A percentile compares a stretch with the other conserved stretches of the same genome.
phyloP scores from a whole-genome alignment of 2,888 invertebrate species.

The Acleris cristana region DNA sequence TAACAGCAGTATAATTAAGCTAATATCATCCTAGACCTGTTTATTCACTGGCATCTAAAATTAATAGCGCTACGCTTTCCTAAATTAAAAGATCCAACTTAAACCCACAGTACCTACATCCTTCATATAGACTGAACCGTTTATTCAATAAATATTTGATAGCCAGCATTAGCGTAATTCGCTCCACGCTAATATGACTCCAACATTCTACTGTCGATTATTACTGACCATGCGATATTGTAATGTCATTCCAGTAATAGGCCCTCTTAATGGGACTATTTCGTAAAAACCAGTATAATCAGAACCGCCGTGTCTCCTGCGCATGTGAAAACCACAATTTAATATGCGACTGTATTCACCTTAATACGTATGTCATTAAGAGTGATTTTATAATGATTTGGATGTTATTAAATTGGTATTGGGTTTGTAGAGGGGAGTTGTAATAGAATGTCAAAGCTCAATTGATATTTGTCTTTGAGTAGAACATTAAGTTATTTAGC shows the following conservation, averaged over 20 bases:
- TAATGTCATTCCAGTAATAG: constrained; percentile 74
- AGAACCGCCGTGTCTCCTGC: constrained; percentile 50
- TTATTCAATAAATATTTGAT: constrained; percentile 33
- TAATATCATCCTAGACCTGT: too few species aligned
- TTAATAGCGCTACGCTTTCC: too few species aligned
- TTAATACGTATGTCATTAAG: neutral
- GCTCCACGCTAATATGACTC: constrained; percentile 28
- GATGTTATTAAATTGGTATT: constrained; percentile 36
- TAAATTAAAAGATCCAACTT: too few species aligned
- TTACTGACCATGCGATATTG: constrained; percentile 39
- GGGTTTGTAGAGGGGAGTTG: constrained; percentile 45
- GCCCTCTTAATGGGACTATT: constrained; percentile 65
- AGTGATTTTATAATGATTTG: constrained; percentile 30
- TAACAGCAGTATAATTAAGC: too few species aligned
- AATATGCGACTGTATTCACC: constrained; percentile 21
- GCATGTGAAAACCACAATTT: constrained; percentile 42
- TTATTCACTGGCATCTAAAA: too few species aligned
- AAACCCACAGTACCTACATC: too few species aligned
- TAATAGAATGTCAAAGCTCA: constrained; percentile 51
- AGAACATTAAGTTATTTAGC: constrained; percentile 75
- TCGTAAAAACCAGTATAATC: constrained; percentile 52
- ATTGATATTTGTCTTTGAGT: constrained; percentile 45
- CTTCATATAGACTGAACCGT: neutral
- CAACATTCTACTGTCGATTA: constrained; percentile 27
- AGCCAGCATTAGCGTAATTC: constrained; percentile 29